Evolutionary conservation across 2,888 invertebrate genomes (phyloP).

Genomic region (Poecilus cupreus): DNA sequence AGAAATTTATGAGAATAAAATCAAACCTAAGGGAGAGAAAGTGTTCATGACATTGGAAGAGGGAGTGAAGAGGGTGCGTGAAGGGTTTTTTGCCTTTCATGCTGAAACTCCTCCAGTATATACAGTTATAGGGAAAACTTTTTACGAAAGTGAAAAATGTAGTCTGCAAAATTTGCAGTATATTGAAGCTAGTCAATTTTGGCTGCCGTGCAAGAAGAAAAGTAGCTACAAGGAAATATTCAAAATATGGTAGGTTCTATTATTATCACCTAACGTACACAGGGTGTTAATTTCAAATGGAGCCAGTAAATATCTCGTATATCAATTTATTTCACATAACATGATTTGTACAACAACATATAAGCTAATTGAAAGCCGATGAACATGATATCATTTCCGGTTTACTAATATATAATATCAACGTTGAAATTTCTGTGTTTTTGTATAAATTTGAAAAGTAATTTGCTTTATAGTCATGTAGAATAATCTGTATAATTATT

Average conservation of each 20-base stretch:
- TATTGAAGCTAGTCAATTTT: slow-evolving; percentile 75
- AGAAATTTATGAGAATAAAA: slow-evolving; percentile 78
- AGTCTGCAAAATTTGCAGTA: slow-evolving; percentile 79
- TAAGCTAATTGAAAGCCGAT: too few relatives aligned
- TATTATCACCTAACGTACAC: too few relatives aligned
- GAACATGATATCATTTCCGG: too few relatives aligned
- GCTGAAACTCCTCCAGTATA: slow-evolving; percentile 81
- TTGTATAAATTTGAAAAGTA: too few relatives aligned
- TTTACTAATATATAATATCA: too few relatives aligned
- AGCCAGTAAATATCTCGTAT: too few relatives aligned
- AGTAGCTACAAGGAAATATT: slow-evolving; percentile 75
- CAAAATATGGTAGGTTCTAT: slow-evolving; percentile 74
- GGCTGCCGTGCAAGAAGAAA: slow-evolving; percentile 75
- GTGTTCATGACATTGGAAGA: slow-evolving; percentile 77
- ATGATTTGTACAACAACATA: too few relatives aligned
- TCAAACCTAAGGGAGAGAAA: slow-evolving; percentile 76
- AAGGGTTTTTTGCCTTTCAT: slow-evolving; percentile 81
- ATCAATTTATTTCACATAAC: too few relatives aligned
- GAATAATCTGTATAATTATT: too few relatives aligned
- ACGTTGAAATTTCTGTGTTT: too few relatives aligned
- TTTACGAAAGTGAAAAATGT: slow-evolving; percentile 82
- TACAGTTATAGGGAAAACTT: slow-evolving; percentile 81
- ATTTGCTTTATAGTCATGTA: too few relatives aligned
- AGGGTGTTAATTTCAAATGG: too few relatives aligned
- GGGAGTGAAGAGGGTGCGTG: slow-evolving; percentile 76